Evolutionary conservation across 2,797 vertebrate species (phyloP), one percentile per base, ranked within the genome.

Genomic region (Cossypha niveicapilla): DNA sequence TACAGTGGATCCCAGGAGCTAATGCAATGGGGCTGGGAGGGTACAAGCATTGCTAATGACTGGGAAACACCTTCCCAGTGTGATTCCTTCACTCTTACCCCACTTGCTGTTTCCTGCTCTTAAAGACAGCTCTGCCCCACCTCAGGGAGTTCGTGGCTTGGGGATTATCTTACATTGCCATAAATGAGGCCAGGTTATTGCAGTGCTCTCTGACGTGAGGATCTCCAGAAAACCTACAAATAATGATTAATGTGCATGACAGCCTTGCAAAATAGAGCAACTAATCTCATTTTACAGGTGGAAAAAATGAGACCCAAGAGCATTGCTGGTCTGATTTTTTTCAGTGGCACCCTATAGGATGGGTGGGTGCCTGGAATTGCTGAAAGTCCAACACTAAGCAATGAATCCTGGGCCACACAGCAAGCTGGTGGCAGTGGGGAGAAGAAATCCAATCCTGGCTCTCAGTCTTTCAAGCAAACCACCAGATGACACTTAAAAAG

Each of bases 401-500:
- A 41, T 37, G 47, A 37, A 48, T 84, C 78, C 13, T 68, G 76
- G 92, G 45, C 91, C 94, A 96, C 94, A 94, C 84, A 95, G 57
- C 25, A 65, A 91, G 80, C 30, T 65, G 48, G 71, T 91, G 86
- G 58, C 62, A 71, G 15, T 32, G 23, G 61, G 67, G 70, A 93
- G 82, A 70, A 88, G 85, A 92, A 95, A 93, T 89, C 50, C 53
- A 90, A 58, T 84, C 57, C 42, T 86, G 66, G n/a, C 48, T 82
- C 67, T 88, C 5, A 3, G 71, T 86, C 61, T 91, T 93, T 67
- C 15, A 22, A 78, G 73, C 57, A 93, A 94, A 82, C 71, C 71
- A 93, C 94, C 10, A 6, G 78, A 94, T 94, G 92, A 94, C 84
- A 96, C 90, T 92, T 96, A 82, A 92, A 96, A 92, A 95, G 61